Evolutionary conservation across 2,113 vertebrate species (phyloP).

Genomic region (Sardina pilchardus): DNA sequence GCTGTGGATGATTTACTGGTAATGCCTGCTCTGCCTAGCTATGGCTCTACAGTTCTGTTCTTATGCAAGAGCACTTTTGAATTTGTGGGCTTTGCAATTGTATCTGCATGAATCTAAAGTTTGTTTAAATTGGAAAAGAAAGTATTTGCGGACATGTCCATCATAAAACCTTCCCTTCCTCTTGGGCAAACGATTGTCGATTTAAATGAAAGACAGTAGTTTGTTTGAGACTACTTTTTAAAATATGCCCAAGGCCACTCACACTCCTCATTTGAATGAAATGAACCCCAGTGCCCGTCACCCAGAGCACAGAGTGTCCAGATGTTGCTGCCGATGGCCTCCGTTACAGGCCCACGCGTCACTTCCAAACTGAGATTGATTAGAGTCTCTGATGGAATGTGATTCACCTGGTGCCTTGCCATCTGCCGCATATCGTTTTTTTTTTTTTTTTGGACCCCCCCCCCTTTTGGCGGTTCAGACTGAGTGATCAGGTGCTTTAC

Average conservation of each 20-base stretch:
- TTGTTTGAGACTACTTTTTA: neutral
- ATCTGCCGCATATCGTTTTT: neutral
- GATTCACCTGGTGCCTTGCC: conserved; percentile 17
- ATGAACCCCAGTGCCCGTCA: neutral
- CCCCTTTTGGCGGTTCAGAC: neutral
- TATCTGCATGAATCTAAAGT: neutral
- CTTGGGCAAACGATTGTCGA: neutral
- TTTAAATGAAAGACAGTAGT: neutral
- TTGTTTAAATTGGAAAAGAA: neutral
- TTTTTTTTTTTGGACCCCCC: neutral
- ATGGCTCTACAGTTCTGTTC: neutral
- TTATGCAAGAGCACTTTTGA: neutral
- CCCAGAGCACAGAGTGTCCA: neutral
- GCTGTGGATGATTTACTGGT: neutral
- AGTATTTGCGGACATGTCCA: neutral
- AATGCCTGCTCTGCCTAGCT: neutral
- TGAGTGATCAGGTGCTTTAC: conserved; percentile 6
- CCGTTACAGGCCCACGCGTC: neutral
- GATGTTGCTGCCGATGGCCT: neutral
- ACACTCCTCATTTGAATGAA: neutral
- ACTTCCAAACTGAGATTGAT: conserved; percentile 11
- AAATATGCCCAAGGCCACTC: neutral
- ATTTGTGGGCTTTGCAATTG: neutral
- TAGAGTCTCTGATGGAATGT: neutral
- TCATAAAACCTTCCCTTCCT: neutral